Base-by-base conservation (phyloP, 2,797 vertebrate genomes). In the Sebastes oblongus region DNA sequence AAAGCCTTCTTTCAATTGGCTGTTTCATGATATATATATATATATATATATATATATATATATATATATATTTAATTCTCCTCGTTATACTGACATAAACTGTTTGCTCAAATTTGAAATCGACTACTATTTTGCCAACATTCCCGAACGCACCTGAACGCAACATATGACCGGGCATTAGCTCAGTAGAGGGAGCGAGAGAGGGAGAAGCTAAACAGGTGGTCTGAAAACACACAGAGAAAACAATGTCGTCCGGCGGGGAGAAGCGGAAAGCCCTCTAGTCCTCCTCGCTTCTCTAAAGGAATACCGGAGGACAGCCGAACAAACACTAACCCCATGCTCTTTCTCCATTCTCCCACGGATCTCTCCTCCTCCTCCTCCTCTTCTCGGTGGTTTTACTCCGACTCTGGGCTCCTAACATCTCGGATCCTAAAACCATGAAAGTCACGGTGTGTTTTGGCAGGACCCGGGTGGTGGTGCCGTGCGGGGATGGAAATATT, bases 371-470 rank as follows among this genome's bases (percentile, higher is more conserved):
- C 66, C 61, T 76, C 72, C 73, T 84, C 81, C 81, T 65, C 66
- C 58, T 76, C 72, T 78, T 80, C 77, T 88, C 84, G 88, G 75
- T 20, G 88, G 75, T 20, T 82, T 66, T 22, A 62, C 80, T 75
- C 90, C 77, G 86, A 87, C 56, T 75, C 91, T 22, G 78, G 83
- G 72, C 74, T 39, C 36, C 1, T 39, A n/a, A 60, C 76, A 64
- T 27, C 84, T 80, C 61, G 90, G 90, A 89, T 36, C n/a, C 77
- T 59, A 12, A 12, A 93, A 83, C 90, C 92, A 99, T 99, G 98
- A 99, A 99, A 97, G 98, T 99, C 88, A 99, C 98, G 81, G 97
- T 98, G 94, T 98, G 97, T 86, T 99, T 99, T 80, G 98, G 97
- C 14, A 83, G 97, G 95, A 99, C 98, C 85, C 96, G 97, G 94